Evolutionary conservation across 2,888 invertebrate genomes (phyloP).

Genomic region (Lymantria monacha): DNA sequence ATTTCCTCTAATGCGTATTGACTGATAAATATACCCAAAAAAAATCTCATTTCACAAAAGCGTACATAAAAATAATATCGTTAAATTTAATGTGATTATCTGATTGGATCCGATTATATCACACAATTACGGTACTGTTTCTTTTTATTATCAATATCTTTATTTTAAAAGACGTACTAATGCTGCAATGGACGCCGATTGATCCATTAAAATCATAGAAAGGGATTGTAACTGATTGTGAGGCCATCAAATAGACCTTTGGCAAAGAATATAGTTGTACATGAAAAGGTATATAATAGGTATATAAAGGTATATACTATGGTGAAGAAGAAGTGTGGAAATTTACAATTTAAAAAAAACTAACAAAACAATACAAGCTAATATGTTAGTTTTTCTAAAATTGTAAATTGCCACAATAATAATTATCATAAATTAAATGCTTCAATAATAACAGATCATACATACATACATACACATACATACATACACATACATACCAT

Average conservation of each 20-base stretch:
- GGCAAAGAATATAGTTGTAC: not conserved
- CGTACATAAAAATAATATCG: slow-evolving; percentile 32
- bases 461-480: too few species aligned
- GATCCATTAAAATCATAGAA: slow-evolving; percentile 30
- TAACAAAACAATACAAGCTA: too few species aligned
- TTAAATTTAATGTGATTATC: slow-evolving; percentile 33
- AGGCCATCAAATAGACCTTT: slow-evolving; percentile 14
- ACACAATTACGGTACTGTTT: slow-evolving; percentile 29
- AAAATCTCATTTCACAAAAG: slow-evolving; percentile 23
- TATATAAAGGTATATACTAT: too few species aligned
- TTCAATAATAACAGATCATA: too few species aligned
- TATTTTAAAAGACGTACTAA: slow-evolving; percentile 30
- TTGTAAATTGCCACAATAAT: too few species aligned
- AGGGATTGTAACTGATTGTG: slow-evolving; percentile 26
- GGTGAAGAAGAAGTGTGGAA: too few species aligned
- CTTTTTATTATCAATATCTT: slow-evolving; percentile 33
- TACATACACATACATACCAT: too few species aligned
- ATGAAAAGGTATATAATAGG: not conserved
- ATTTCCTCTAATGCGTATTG: slow-evolving; percentile 4
- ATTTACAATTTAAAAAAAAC: too few species aligned
- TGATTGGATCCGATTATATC: slow-evolving; percentile 33
- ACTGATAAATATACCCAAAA: slow-evolving; percentile 12
- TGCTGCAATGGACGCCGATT: slow-evolving; percentile 21
- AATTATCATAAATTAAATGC: too few species aligned
- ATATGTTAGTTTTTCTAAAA: too few species aligned